phyloP scores from a whole-genome alignment of 2,888 invertebrate species.

The Camptogramma bilineatum region DNA sequence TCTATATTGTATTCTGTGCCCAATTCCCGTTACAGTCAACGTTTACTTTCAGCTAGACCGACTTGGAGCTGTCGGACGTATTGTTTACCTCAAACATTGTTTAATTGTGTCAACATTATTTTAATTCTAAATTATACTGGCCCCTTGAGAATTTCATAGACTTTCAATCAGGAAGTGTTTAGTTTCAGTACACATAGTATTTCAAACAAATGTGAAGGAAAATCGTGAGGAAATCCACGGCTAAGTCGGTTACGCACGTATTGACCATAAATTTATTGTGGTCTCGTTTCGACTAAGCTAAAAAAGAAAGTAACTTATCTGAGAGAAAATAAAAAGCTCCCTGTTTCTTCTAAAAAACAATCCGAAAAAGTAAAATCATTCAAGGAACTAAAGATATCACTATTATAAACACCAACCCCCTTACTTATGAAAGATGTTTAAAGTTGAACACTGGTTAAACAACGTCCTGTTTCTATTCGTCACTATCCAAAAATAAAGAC shows the following conservation, averaged over 20 bases:
- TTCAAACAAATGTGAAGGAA: not conserved
- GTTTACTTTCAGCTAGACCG: slow-evolving; percentile 69
- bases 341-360: too few relatives aligned
- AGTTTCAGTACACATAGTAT: not conserved
- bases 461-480: too few relatives aligned
- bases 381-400: too few relatives aligned
- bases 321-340: not conserved
- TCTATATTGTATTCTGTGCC: slow-evolving; percentile 22
- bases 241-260: not conserved
- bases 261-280: not conserved
- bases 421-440: too few relatives aligned
- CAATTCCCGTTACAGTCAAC: slow-evolving; percentile 60
- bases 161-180: not conserved
- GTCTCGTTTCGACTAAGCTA: not conserved
- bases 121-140: not conserved
- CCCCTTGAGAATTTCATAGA: not conserved
- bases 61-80: slow-evolving; percentile 14
- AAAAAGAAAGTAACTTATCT: not conserved
- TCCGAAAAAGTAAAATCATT: too few relatives aligned
- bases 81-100: slow-evolving; percentile 32
- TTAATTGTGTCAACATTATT: slow-evolving; percentile 41
- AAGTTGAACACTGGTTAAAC: too few relatives aligned
- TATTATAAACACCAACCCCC: too few relatives aligned
- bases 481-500: too few relatives aligned
- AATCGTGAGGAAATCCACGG: not conserved